A percentile compares a stretch with the other conserved stretches of the same genome.
These are phyloP conservation scores for Dryomyza anilis DNA, from an alignment of 2,888 invertebrate species.

Conservation along the genomic window DNA sequence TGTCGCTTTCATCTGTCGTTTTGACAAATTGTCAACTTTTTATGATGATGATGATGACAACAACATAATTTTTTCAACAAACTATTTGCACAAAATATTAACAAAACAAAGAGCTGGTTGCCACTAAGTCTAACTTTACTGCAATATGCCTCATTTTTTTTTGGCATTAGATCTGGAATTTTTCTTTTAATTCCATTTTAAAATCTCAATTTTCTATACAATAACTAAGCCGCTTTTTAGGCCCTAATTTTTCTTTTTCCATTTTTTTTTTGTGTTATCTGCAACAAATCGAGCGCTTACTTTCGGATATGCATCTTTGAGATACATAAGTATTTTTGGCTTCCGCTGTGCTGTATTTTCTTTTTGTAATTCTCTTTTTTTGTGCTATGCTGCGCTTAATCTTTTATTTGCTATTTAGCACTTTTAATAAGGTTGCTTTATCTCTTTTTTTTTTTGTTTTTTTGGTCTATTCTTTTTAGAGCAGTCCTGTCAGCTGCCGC, in stretches of 20 bases:
- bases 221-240: too few species aligned
- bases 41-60: too few species aligned
- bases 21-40: too few species aligned
- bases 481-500: neutral
- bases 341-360: neutral
- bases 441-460: neutral
- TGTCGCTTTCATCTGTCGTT: neutral
- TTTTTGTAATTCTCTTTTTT: neutral
- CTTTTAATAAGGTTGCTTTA: constrained; percentile 11
- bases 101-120: too few species aligned
- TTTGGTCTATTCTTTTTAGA: neutral
- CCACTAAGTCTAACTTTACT: too few species aligned
- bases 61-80: too few species aligned
- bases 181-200: neutral
- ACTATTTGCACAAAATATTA: too few species aligned
- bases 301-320: neutral
- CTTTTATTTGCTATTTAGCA: constrained; percentile 20
- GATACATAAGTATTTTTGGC: neutral
- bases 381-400: neutral
- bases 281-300: neutral
- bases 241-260: neutral
- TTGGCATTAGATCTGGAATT: neutral
- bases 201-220: neutral
- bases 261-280: neutral
- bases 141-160: too few species aligned